A percentile compares a stretch with the other conserved stretches of the same genome.
Conservation (phyloP, 2,797 vertebrate genomes). For the Pelobates cultripes region DNA sequence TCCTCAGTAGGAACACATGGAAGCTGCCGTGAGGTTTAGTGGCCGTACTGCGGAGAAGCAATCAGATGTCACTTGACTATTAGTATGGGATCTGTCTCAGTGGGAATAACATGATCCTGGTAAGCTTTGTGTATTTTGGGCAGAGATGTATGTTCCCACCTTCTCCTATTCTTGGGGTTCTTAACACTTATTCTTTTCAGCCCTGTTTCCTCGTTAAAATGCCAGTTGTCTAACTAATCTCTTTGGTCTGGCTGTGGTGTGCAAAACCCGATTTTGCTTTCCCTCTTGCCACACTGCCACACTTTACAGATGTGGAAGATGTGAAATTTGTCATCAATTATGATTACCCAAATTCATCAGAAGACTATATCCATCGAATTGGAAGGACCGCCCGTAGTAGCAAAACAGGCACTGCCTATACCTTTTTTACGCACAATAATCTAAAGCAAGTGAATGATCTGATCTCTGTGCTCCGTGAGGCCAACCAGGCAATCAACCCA, state of each 20-base stretch:
- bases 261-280: slow-evolving; percentile 90
- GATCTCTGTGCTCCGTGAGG: slow-evolving; percentile 96
- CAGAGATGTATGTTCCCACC: slow-evolving; percentile 69
- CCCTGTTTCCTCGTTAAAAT: slow-evolving; percentile 75
- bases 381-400: slow-evolving; percentile 97
- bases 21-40: slow-evolving; percentile 92
- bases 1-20: slow-evolving; percentile 92
- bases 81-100: slow-evolving; percentile 86
- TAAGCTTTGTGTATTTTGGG: slow-evolving; percentile 78
- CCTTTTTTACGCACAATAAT: slow-evolving; percentile 99
- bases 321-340: slow-evolving; percentile 99
- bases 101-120: slow-evolving; percentile 93
- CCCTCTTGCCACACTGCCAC: slow-evolving; percentile 97
- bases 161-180: slow-evolving; percentile 57
- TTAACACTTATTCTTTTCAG: slow-evolving; percentile 78
- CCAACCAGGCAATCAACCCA: slow-evolving; percentile 98
- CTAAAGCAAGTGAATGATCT: slow-evolving; percentile 97
- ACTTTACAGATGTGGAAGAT: slow-evolving; percentile 99
- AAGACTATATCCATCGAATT: slow-evolving; percentile 99
- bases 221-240: slow-evolving; percentile 87
- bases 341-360: slow-evolving; percentile 99
- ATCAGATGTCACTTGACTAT: slow-evolving; percentile 99
- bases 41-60: slow-evolving; percentile 98
- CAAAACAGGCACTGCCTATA: slow-evolving; percentile 99
- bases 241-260: slow-evolving; percentile 98